Base-by-base conservation (phyloP, 2,113 vertebrate species). In the Tragelaphus scriptus region DNA sequence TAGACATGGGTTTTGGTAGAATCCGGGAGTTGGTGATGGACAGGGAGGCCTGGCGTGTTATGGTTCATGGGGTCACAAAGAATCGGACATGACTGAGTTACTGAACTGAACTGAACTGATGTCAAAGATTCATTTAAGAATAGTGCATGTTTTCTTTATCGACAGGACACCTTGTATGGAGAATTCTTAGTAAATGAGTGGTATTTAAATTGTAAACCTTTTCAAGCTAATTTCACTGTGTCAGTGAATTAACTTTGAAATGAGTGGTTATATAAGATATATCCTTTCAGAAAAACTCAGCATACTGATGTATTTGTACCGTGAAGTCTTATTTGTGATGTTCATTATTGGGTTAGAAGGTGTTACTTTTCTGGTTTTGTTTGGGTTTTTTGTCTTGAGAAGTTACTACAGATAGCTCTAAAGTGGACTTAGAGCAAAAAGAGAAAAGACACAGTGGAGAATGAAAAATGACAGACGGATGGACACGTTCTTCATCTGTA, bases 311-410 rank as follows among this genome's bases (percentile, higher is more conserved):
- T 79, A 47, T 90, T 92, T 96, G 17, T 94, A 87, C 44, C 71
- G 13, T 65, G 19, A 77, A 82, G 30, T 92, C 32, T 86, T 59
- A 87, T 55, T 93, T 93, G 40, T 94, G 53, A 53, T 89, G 21
- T 85, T 85, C 15, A 81, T 82, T 90, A 51, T 36, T 88, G 6
- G 55, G 4, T 87, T 90, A 85, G 26, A 95, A 68, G 19, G 11
- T 86, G 30, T 81, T 96, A 75, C 81, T 92, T 96, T 65, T 91
- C 44, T 94, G 47, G 7, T 75, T 97, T 91, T n/a, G 36, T 91
- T 95, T 93, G 65, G 58, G 23, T 36, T 89, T 85, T 86, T 90
- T 94, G 55, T 92, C 92, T 88, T 87, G 63, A 94, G 81, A n/a
- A 90, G 17, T 92, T 88, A 59, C 36, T 96, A 85, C 23, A 94